Conservation (phyloP, 2,113 vertebrate species). For the Solea solea region DNA sequence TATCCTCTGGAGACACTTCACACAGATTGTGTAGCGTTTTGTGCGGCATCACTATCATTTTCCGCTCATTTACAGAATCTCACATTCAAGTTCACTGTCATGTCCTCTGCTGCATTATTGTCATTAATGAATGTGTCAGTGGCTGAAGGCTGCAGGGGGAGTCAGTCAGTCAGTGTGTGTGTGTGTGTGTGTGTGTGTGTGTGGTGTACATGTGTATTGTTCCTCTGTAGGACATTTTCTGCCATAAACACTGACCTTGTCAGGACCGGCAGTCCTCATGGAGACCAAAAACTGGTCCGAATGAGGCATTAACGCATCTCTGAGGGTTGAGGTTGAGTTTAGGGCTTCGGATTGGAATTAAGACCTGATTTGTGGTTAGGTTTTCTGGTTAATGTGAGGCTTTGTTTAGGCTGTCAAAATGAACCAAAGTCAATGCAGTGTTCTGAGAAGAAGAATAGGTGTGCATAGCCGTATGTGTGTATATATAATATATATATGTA, state of each 20-base stretch:
- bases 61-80: constrained; percentile 5
- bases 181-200: not conserved
- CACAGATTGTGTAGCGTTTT: constrained; percentile 48
- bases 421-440: no score
- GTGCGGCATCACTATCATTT: constrained; percentile 30
- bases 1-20: constrained; percentile 52
- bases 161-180: not conserved
- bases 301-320: no score
- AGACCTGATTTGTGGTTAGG: no score
- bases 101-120: constrained; percentile 49
- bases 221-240: no score
- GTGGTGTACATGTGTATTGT: not conserved
- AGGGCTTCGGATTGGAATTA: no score
- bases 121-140: constrained; percentile 51
- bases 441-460: not conserved
- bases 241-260: no score
- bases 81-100: constrained; percentile 54
- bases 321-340: no score
- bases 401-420: no score
- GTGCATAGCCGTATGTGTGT: not conserved
- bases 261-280: no score
- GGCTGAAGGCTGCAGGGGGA: constrained; percentile 13
- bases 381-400: no score
- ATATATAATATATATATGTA: not conserved
- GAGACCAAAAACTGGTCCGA: no score